Base-by-base conservation (phyloP, 2,888 invertebrate species). In the Polymixis flavicincta region DNA sequence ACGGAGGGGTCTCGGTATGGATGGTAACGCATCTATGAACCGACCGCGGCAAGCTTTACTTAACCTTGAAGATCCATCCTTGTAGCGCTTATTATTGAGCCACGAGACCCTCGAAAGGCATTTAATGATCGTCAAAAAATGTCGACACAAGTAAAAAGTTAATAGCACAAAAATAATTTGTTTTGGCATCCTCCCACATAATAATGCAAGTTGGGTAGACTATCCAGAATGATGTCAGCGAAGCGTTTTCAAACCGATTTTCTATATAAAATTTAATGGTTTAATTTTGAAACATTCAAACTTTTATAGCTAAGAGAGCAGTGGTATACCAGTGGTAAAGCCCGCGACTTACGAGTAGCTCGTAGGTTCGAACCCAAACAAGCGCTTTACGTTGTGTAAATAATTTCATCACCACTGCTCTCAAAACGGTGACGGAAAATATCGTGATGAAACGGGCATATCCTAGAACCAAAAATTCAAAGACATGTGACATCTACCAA, bases 141-240 rank as follows among this genome's bases (percentile, higher is more conserved):
- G 45, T 19, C 9, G 2, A 37, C 63, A 63, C 19, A n/a, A 19
- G 45, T 2, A 67, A 67, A 42, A 71, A 28, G 45, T 2, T 25
- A 42, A 48, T 48, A 17, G 57, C 25, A 25, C 14, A 13, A 68
- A 37, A 72, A 50, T 32, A 72, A 59, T 72, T 68, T 48, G 32
- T 28, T 57, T 72, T 57, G 68, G 72, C 48, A 37, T 11, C 22
- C 22, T 25, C 32, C 68, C 72, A 72, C 17, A 25, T 37, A 70
- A 48, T 32, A 32, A 67, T 48, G 37, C 42, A 55, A 50, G 7
- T 22, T 5, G 22, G 19, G n/a, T 19, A 19, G 45, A 32, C 25
- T 50, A 57, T 57, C 28, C 7, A 25, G 17, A 54, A 54, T 66
- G 37, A 50, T 37, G 37, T 9, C 19, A 14, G 37, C 11, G 2